Conservation (phyloP, 1,140 invertebrate species). For the Heliconius melpomene region DNA sequence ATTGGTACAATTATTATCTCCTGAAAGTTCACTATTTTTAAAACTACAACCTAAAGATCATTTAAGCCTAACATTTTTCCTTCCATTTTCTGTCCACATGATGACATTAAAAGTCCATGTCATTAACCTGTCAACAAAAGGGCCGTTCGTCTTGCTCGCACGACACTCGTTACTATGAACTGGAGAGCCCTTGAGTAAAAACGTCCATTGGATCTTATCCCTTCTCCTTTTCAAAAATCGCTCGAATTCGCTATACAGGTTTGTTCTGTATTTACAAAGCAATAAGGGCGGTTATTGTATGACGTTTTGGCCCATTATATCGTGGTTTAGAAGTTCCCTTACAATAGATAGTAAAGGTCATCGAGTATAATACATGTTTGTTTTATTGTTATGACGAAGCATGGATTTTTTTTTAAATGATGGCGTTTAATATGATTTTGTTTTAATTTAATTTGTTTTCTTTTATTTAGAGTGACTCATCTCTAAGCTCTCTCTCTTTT, state of each 20-base stretch:
- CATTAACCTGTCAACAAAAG: slow-evolving; percentile 22
- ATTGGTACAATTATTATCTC: no score
- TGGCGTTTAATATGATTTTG: no score
- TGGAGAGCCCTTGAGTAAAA: slow-evolving; percentile 25
- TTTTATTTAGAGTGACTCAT: no score
- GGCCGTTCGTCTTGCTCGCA: slow-evolving; percentile 11
- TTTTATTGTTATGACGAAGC: slow-evolving; percentile 14
- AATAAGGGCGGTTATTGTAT: background rate
- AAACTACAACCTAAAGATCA: background rate
- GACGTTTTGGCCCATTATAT: slow-evolving; percentile 11
- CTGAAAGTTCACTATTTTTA: no score
- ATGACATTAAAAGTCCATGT: slow-evolving; percentile 19
- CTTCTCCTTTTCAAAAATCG: slow-evolving; percentile 22
- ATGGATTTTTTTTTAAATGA: background rate
- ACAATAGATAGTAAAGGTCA: slow-evolving; percentile 25
- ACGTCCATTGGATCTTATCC: slow-evolving; percentile 22
- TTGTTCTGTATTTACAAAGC: background rate
- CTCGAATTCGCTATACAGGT: background rate
- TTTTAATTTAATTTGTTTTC: no score
- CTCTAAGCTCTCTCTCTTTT: no score
- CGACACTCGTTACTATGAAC: slow-evolving; percentile 21
- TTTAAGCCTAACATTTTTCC: background rate
- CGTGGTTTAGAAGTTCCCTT: slow-evolving; percentile 22
- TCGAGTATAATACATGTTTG: slow-evolving; percentile 17
- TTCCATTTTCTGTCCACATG: slow-evolving; percentile 2